Base-by-base conservation (phyloP, 1,140 invertebrate species). In the Eurytemora carolleeae region DNA sequence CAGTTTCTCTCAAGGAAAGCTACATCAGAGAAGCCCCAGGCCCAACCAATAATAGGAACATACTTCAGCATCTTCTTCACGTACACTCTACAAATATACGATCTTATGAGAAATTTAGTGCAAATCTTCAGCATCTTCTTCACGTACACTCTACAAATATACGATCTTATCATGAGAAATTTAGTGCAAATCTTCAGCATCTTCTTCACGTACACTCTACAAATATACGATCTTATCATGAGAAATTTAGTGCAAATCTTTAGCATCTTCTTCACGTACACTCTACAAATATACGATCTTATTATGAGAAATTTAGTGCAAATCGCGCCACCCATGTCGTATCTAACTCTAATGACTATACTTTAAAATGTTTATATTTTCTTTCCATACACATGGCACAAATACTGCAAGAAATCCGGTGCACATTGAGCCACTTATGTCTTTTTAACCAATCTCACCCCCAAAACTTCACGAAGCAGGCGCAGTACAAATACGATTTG, bases 31-130 rank as follows among this genome's bases (percentile, higher is more conserved):
- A 93, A 89, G 75, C 86, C 85, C 89, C 89, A 96, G 63, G 83
- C 81, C 90, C 91, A 97, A 56, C 92, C 92, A 65, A 95, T 79
- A 3, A 89, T 82, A n/a, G 92, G 92, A 63, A 96, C 77, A 69
- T 87, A 92, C 66, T 85, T 81, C 66, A 95, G 82, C 3, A 83
- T 82, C 71, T 92, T 87, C 75, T 97, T 97, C 3, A 87, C 87
- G 75, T 89, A 93, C 12, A 90, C 86, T 44, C 31, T 44, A 67
- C 60, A 61, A 63, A n/a, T n/a, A 63, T 7, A 53, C 7, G 24
- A 54, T 16, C 55, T 7, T 16, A 61, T 2, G 58, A 15, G 24
- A 64, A 24, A 55, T 15, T 25, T 54, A 1, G 24, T 23, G n/a
- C 58, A 44, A 2, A n/a, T n/a, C 66, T 85, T 81, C 66, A 95